These are phyloP conservation scores for Mimachlamys varia DNA, from an alignment of 2,888 invertebrate genomes.

Conservation along the genomic window DNA sequence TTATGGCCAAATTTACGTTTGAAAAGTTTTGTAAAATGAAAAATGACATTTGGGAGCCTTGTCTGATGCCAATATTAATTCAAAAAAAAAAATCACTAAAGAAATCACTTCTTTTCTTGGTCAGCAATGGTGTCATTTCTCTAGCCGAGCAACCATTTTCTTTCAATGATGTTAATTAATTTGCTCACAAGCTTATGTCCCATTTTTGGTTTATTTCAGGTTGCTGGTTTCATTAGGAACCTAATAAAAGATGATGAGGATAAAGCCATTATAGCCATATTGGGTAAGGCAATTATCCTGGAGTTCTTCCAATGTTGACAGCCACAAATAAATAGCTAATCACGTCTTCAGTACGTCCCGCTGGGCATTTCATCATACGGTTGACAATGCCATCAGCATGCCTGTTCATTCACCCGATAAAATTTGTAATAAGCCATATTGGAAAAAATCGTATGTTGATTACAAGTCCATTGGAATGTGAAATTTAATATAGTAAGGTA, in stretches of 20 bases:
- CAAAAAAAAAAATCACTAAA: too few species aligned
- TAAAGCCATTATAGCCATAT: conserved; percentile 42
- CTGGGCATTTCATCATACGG: neutral
- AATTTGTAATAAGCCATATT: neutral
- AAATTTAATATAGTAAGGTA: neutral
- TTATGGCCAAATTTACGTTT: too few species aligned
- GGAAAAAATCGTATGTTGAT: neutral
- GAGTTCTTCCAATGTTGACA: neutral
- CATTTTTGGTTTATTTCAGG: conserved; percentile 18
- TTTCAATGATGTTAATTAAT: too few species aligned
- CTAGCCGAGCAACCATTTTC: too few species aligned
- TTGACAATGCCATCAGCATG: neutral
- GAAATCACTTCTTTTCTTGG: too few species aligned
- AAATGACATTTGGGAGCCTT: too few species aligned
- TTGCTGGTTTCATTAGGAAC: conserved; percentile 38
- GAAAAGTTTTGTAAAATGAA: too few species aligned
- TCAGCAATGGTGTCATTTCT: too few species aligned
- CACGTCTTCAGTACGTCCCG: neutral
- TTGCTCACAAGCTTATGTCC: too few species aligned
- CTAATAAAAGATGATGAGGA: conserved; percentile 46
- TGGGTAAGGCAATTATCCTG: conserved; percentile 34
- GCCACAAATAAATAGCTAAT: neutral
- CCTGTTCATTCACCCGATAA: neutral
- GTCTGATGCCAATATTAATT: too few species aligned
- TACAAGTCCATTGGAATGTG: neutral